Evolutionary conservation across 1,140 invertebrate genomes (phyloP).

Genomic region (Harlomillsia oculata): DNA sequence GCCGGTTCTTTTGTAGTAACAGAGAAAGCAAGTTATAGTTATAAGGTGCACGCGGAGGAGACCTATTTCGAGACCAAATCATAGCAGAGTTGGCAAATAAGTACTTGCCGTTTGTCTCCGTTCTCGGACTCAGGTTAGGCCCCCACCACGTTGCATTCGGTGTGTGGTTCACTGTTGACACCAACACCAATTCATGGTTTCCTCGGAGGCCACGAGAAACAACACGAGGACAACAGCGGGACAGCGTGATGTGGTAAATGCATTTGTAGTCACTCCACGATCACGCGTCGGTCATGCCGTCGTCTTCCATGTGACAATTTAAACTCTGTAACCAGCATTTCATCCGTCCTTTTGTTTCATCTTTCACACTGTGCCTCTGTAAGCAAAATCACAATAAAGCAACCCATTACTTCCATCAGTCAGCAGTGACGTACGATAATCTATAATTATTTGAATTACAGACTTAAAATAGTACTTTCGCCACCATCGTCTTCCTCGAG

Average conservation of each 20-base stretch:
- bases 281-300: conserved; percentile 17
- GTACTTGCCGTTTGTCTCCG: conserved; percentile 1
- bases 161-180: conserved; percentile 3
- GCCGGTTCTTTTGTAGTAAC: conserved; percentile 6
- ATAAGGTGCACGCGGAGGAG: conserved; percentile 14
- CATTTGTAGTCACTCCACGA: too few species aligned
- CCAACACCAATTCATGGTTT: too few species aligned
- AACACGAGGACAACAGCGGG: conserved; percentile 15
- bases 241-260: conserved; percentile 7
- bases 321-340: conserved; percentile 27
- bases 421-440: too few species aligned
- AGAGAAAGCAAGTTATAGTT: not conserved
- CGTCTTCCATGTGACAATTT: conserved; percentile 9
- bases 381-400: conserved; percentile 33
- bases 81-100: not conserved
- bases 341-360: conserved; percentile 21
- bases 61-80: conserved; percentile 15
- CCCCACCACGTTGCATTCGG: conserved; percentile 16
- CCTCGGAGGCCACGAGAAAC: too few species aligned
- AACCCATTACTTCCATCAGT: conserved; percentile 9
- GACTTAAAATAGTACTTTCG: too few species aligned
- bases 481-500: too few species aligned
- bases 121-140: conserved; percentile 15
- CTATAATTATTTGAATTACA: conserved; percentile 17
- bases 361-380: conserved; percentile 34